Percentiles rank a stretch among this genome's conserved stretches.
phyloP scores from a whole-genome alignment of 2,113 vertebrate species.

The Gulo gulo region DNA sequence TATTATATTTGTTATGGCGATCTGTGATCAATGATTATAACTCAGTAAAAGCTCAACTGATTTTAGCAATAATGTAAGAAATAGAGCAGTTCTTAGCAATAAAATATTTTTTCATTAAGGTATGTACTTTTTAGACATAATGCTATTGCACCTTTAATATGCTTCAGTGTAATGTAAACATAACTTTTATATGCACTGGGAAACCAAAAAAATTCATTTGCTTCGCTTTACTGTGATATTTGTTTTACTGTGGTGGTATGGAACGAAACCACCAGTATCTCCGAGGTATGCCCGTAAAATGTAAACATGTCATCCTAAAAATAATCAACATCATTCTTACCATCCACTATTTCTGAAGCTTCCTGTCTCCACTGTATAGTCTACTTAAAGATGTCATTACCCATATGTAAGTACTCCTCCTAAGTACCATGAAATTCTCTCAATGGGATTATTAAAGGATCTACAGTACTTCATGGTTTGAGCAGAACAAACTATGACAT shows the following conservation, averaged over 20 bases:
- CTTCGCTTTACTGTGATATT: background rate
- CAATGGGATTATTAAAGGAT: constrained; percentile 29
- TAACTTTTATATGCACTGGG: background rate
- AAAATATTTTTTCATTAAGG: background rate
- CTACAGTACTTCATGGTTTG: background rate
- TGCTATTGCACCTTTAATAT: background rate
- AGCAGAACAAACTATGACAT: constrained; percentile 45
- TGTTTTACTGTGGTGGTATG: background rate
- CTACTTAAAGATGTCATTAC: background rate
- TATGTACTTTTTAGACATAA: background rate
- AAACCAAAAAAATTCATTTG: background rate
- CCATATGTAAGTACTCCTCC: background rate
- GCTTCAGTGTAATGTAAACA: background rate
- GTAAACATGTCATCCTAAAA: constrained; percentile 7
- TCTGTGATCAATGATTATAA: background rate
- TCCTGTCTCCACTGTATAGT: background rate
- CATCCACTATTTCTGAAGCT: background rate
- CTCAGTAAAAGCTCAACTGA: background rate
- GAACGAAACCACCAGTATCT: background rate
- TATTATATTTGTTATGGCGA: background rate
- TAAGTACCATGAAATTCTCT: constrained; percentile 23
- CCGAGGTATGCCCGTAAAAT: background rate
- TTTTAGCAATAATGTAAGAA: background rate
- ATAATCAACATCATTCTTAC: background rate
- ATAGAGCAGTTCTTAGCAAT: background rate